These are phyloP conservation scores for Cyclargus thomasi DNA, from an alignment of 1,140 invertebrate species.

Conservation along the genomic window DNA sequence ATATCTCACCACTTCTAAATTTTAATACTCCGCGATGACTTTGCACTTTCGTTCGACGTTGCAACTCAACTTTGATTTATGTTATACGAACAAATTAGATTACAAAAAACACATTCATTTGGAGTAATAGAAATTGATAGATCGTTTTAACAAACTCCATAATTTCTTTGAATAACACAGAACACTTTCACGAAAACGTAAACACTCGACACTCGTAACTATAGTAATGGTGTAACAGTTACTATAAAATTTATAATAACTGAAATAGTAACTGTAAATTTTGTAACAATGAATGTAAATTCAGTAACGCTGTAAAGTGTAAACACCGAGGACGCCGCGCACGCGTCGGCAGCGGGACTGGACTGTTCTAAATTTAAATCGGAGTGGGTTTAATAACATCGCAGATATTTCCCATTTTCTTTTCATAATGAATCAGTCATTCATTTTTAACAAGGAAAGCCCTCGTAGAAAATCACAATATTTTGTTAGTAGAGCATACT, in stretches of 20 bases:
- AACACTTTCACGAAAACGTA: not conserved
- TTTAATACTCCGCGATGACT: not conserved
- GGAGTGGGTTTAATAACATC: constrained; percentile 66
- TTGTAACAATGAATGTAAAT: not conserved
- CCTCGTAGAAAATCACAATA: not conserved
- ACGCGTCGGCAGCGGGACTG: constrained; percentile 53
- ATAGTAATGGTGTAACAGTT: constrained; percentile 2
- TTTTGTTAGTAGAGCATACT: too few species aligned
- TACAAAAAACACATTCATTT: not conserved
- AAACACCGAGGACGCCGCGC: constrained; percentile 37
- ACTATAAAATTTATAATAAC: too few species aligned
- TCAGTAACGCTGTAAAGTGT: constrained; percentile 11
- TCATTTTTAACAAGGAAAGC: constrained; percentile 25
- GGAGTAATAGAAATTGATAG: not conserved
- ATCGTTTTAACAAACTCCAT: not conserved
- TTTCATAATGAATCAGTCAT: constrained; percentile 53
- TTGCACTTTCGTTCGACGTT: not conserved
- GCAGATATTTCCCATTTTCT: constrained; percentile 63
- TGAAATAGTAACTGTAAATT: not conserved
- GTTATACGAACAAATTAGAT: not conserved
- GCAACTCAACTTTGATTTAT: not conserved
- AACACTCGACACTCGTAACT: not conserved
- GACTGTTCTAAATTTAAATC: constrained; percentile 64
- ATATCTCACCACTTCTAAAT: not conserved
- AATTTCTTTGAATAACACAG: not conserved